phyloP scores from a whole-genome alignment of 2,113 vertebrate species.

The Parus major region DNA sequence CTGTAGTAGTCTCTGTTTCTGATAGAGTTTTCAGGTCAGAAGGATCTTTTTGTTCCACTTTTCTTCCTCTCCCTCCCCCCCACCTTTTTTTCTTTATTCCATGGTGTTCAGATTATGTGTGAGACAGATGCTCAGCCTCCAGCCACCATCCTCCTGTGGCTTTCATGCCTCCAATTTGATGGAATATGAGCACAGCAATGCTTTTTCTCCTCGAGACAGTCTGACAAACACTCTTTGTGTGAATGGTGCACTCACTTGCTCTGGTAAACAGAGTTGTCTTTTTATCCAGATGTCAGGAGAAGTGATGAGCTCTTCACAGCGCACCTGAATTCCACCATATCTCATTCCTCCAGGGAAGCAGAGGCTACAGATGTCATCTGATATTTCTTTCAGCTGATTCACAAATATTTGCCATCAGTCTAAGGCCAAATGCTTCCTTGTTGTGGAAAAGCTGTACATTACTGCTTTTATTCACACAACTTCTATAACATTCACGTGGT shows the following conservation, averaged over 20 bases:
- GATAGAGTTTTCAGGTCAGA: not conserved
- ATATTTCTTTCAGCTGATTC: constrained; percentile 21
- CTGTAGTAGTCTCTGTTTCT: not conserved
- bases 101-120: not conserved
- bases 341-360: constrained; percentile 22
- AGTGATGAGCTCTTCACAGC: constrained; percentile 13
- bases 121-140: constrained; percentile 60
- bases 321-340: constrained; percentile 1
- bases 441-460: not conserved
- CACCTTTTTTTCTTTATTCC: not conserved
- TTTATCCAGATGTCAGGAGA: constrained; percentile 48
- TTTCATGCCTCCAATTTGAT: constrained; percentile 35
- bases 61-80: fast-evolving
- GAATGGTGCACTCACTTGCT: constrained; percentile 3
- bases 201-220: constrained; percentile 29
- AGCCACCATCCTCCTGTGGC: constrained; percentile 51
- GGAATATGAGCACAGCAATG: constrained; percentile 40
- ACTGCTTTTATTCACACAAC: not conserved
- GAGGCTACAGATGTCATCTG: constrained; percentile 2
- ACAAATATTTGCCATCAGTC: not conserved
- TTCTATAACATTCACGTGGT: not conserved
- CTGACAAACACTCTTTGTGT: constrained; percentile 51
- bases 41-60: not conserved
- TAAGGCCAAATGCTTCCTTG: not conserved
- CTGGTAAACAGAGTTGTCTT: constrained; percentile 25